Conservation (phyloP, 2,797 vertebrate genomes). For the Lacerta viridis region DNA sequence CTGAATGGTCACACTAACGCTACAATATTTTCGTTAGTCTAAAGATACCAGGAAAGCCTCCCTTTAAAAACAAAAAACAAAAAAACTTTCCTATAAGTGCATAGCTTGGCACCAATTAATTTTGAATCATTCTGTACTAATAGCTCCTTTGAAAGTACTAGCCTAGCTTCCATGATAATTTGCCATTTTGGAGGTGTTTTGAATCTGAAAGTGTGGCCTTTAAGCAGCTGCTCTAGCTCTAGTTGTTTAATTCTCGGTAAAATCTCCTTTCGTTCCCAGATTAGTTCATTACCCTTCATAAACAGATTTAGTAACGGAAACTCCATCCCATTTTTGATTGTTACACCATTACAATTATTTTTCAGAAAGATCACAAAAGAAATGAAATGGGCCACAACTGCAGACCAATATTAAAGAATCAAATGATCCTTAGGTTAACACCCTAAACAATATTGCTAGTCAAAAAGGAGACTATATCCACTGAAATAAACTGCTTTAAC, state of each 20-base stretch:
- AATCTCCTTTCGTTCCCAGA: conserved; percentile 20
- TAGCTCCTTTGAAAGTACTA: conserved; percentile 33
- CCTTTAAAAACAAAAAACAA: background rate
- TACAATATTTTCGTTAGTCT: background rate
- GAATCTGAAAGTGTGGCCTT: background rate
- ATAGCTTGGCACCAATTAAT: background rate
- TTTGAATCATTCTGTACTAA: background rate
- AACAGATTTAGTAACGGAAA: conserved; percentile 13
- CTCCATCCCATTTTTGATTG: conserved; percentile 11
- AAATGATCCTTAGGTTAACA: conserved; percentile 36
- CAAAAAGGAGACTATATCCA: conserved; percentile 61
- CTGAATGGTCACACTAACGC: background rate
- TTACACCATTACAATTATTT: conserved; percentile 15
- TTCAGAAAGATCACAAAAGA: conserved; percentile 32
- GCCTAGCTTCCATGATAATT: conserved; percentile 16
- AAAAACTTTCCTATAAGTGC: background rate
- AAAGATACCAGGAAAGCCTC: background rate
- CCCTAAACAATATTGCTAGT: conserved; percentile 50
- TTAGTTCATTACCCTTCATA: background rate
- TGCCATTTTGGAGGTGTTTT: background rate
- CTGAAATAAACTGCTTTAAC: conserved; percentile 67
- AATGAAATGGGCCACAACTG: conserved; percentile 51
- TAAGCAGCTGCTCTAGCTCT: conserved; percentile 47
- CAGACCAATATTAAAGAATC: conserved; percentile 13
- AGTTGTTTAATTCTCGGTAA: background rate